Base-by-base conservation (phyloP, 2,797 vertebrate genomes). In the Petrocephalus sullivani region DNA sequence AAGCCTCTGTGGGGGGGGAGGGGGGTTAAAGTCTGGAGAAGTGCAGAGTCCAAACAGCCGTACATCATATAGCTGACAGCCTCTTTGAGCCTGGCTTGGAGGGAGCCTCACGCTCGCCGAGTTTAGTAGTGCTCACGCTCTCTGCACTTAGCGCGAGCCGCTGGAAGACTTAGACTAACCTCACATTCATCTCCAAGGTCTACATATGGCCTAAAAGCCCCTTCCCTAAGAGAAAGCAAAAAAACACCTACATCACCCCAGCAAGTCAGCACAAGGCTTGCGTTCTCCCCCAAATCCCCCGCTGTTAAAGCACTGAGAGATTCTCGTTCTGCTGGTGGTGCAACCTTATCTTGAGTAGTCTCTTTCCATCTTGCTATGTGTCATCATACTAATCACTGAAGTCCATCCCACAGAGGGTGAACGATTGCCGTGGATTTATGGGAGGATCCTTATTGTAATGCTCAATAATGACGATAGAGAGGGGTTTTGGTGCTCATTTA, bases 111-210 rank as follows among this genome's bases (percentile, higher is more conserved):
- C 88, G 83, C 89, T 91, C 87, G 75, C 75, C 87, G 71, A 41
- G 87, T 91, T 88, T 90, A 88, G 87, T 90, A 81, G 82, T 85
- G 88, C 87, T 92, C 89, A 90, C 82, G 86, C 87, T 81, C 87
- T 82, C 89, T 89, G 85, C 91, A 75, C 54, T 83, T 33, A 23
- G 86, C 58, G n/a, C 64, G 87, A 88, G 86, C 90, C 57, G 88
- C 89, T 91, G 21, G 83, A 84, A 78, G 3, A 46, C 56, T 51
- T 54, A 16, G n/a, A 86, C 88, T 41, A 90, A 91, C 91, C 23
- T 86, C 49, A 28, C 33, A 71, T 23, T 87, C 46, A 87, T 51
- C 41, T 71, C 46, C 46, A 41, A 61, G 37, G 60, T 21, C 54
- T 86, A 60, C 71, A 87, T 23, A n/a, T 51, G 21, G 60, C 21